A percentile compares a stretch with the other conserved stretches of the same genome.
Conservation (phyloP, 2,113 vertebrate species). For the Phyllostomus hastatus region DNA sequence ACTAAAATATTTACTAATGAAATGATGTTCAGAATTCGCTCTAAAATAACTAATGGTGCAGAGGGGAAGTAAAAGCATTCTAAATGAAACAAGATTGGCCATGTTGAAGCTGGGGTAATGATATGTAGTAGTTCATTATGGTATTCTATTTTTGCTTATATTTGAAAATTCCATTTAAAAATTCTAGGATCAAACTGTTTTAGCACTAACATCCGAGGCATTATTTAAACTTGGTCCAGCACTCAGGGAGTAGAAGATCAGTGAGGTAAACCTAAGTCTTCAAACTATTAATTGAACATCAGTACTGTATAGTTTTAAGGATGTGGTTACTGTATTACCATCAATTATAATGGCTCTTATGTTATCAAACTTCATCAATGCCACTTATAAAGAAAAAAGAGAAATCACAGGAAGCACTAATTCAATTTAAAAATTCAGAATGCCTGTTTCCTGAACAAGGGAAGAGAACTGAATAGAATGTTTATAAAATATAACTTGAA, state of each 20-base stretch:
- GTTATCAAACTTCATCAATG: neutral
- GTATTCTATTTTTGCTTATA: neutral
- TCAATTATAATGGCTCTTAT: neutral
- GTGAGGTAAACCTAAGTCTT: neutral
- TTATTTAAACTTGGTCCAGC: neutral
- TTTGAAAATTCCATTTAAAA: neutral
- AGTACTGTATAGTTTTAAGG: neutral
- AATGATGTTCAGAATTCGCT: neutral
- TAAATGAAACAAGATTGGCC: neutral
- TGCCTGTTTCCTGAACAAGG: neutral
- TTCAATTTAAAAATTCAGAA: constrained; percentile 13
- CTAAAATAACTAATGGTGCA: neutral
- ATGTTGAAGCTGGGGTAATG: neutral
- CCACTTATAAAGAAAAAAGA: neutral
- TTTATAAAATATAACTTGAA: neutral
- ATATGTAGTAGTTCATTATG: neutral
- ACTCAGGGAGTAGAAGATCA: neutral
- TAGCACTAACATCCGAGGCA: neutral
- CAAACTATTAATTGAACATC: neutral
- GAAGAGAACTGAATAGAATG: neutral
- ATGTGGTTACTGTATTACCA: neutral
- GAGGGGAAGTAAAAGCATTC: neutral
- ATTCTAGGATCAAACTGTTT: neutral
- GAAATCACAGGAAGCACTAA: neutral
- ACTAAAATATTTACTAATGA: neutral